Conservation (phyloP, 2,797 vertebrate species). For the Sebastes kiyomatsui region DNA sequence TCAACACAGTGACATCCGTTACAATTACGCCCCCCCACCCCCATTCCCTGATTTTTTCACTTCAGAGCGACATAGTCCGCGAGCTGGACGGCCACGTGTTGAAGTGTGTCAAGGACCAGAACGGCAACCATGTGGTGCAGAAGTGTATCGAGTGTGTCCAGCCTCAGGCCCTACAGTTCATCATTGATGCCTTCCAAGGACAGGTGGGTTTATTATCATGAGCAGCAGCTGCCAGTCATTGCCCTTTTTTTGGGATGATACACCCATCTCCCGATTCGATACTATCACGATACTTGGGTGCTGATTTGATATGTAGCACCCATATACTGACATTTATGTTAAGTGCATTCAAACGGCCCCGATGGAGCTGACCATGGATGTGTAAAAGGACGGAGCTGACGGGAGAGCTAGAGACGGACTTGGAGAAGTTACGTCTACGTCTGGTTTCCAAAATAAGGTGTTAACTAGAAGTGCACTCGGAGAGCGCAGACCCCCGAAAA, state of each 20-base stretch:
- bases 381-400: no score
- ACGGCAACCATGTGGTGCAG: conserved; percentile 98
- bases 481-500: no score
- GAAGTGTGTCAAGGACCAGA: conserved; percentile 99
- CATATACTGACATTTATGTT: no score
- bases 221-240: background rate
- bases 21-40: background rate
- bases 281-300: no score
- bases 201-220: conserved; percentile 82
- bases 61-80: conserved; percentile 96
- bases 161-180: conserved; percentile 97
- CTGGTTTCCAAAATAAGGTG: no score
- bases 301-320: no score
- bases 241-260: background rate
- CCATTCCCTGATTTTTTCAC: background rate
- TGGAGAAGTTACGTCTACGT: no score
- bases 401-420: no score
- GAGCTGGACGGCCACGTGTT: conserved; percentile 97
- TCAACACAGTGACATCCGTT: background rate
- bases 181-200: conserved; percentile 98
- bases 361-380: no score
- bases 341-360: no score
- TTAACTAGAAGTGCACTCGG: no score
- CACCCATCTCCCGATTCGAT: no score
- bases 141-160: conserved; percentile 99